Evolutionary conservation across 1,140 invertebrate species (phyloP), one percentile per base, ranked within the genome.

Genomic region (Macrocentrus cingulum): DNA sequence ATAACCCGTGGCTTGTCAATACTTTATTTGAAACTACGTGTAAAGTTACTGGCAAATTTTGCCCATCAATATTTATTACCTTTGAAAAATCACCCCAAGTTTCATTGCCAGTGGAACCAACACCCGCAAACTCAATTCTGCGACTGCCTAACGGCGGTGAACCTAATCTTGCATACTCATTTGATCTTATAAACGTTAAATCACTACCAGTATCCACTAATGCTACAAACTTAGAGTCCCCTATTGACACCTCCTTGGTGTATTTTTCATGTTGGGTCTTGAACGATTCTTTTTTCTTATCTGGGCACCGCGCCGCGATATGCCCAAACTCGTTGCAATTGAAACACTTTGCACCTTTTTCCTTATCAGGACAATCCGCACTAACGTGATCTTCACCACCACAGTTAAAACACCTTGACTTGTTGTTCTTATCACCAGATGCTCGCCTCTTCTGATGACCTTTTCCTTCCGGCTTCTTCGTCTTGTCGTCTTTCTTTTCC

Each of bases 401-500:
- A 52, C 56, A 62, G 9, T 34, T 44, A 15, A 34, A 59, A 46
- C 61, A 62, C 20, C 55, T 53, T 37, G 29, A 11, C 29, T 34
- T 34, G 29, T 34, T 11, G 11, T 49, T 54, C 16, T 29, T 39
- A 16, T 23, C 39, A 19, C 42, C 39, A 18, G 1, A 39, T 16
- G 25, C 18, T 19, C 13, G 13, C n/a, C 9, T 29, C 23, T 19
- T 46, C 46, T 13, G 1, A n/a, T 37, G 36, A 45, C 29, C 15
- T 13, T 29, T n/a, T 29, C 5, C 25, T 39, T 25, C 18, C 22
- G n/a, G 3, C 13, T 42, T 39, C 49, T 11, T 9, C 4, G 37
- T 61, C 52, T 62, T 60, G 29, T 54, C 56, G 48, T 57, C 13
- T 15, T 62, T 18, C 66, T 60, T 51, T 57, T 62, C 34, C n/a